Base-by-base conservation (phyloP, 2,888 invertebrate genomes). In the Morpho helenor region DNA sequence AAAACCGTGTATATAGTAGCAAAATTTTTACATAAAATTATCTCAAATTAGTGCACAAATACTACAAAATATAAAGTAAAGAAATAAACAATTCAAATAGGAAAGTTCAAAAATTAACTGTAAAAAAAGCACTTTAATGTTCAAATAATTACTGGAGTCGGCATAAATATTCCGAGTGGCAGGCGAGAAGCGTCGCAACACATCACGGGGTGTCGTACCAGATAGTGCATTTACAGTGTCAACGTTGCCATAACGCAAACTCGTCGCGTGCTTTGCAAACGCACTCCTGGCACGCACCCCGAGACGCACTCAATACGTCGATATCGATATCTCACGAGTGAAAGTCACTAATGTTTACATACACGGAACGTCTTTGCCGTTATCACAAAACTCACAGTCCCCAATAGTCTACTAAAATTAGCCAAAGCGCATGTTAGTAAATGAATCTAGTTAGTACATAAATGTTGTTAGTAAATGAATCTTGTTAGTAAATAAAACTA, bases 191-290 rank as follows among this genome's bases (percentile, higher is more conserved):
- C 87, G 88, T 78, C 74, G 89, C 78, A 77, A 82, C 78, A 91
- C 93, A 90, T 92, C 87, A 92, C 93, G 94, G 96, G 94, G 95
- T 97, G 97, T 96, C 97, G 98, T 98, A 98, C 98, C 97, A 98
- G 97, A 98, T 97, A 97, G 98, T 98, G 98, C 98, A 98, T 98
- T 98, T 98, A 98, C 98, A 98, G 94, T 92, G 92, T 93, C 87
- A 89, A 85, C 79, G 84, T 87, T 88, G 89, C 87, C 69, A 75
- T 75, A 84, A 83, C 80, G 87, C 87, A 87, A 90, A 84, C 76
- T 82, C 81, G 87, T 79, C 77, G 79, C 80, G 89, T 85, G 89
- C 91, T 92, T 92, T 97, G 97, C 97, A 98, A 97, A 98, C 96
- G 96, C 98, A 97, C 96, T 94, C 95, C 98, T 98, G 98, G 97